These are phyloP conservation scores for Eutrigla gurnardus DNA, from an alignment of 2,797 vertebrate genomes.

Conservation along the genomic window DNA sequence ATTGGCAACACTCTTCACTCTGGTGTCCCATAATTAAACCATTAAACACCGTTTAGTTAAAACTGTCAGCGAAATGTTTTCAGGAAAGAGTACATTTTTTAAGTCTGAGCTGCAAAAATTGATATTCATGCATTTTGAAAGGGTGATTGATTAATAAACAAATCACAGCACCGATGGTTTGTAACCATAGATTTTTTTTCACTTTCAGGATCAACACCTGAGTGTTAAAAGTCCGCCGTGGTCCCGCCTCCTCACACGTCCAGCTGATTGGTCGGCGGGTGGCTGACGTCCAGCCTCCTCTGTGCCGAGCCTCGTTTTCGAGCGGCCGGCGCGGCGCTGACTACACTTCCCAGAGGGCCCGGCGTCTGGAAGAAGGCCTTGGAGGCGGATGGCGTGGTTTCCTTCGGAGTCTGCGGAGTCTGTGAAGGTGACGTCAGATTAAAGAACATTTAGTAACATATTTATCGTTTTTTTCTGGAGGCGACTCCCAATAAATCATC, in stretches of 20 bases:
- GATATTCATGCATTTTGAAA: neutral
- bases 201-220: conserved; percentile 21
- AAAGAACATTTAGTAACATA: conserved; percentile 5
- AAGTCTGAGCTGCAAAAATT: neutral
- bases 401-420: conserved; percentile 89
- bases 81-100: neutral
- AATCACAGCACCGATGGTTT: conserved; percentile 50
- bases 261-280: conserved; percentile 78
- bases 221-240: conserved; percentile 21
- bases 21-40: conserved; percentile 27
- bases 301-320: conserved; percentile 89
- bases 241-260: neutral
- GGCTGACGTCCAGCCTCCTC: conserved; percentile 91
- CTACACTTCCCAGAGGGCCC: conserved; percentile 77
- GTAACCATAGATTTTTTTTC: conserved; percentile 19
- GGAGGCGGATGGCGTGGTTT: conserved; percentile 65
- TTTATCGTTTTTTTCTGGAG: neutral
- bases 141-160: neutral
- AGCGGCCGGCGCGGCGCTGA: conserved; percentile 59
- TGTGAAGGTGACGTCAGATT: conserved; percentile 62
- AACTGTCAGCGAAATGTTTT: neutral
- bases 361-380: conserved; percentile 95
- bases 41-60: conserved; percentile 22
- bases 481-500: neutral
- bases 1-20: conserved; percentile 32